A percentile compares a stretch with the other conserved stretches of the same genome.
Conservation (phyloP, 2,888 invertebrate genomes). For the Marronus borbonicus region DNA sequence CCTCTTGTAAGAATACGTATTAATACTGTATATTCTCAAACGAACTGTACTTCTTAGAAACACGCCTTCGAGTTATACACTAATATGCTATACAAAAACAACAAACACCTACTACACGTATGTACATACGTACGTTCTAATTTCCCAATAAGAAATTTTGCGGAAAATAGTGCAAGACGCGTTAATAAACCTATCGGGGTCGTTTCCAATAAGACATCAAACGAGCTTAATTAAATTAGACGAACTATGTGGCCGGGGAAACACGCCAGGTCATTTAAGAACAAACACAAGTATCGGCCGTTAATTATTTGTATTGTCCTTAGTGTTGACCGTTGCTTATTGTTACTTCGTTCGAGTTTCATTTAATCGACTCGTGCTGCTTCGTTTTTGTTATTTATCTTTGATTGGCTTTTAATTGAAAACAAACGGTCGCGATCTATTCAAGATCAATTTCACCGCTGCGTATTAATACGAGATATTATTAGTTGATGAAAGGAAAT, state of each 20-base stretch:
- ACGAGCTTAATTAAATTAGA: conserved; percentile 65
- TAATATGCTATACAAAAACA: not conserved
- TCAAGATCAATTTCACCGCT: conserved; percentile 34
- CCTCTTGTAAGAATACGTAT: no score
- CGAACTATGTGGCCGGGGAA: conserved; percentile 60
- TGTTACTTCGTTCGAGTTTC: conserved; percentile 59
- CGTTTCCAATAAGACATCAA: conserved; percentile 50
- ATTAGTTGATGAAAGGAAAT: conserved; percentile 22
- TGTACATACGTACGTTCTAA: not conserved
- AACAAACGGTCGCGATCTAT: conserved; percentile 33
- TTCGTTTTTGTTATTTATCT: conserved; percentile 59
- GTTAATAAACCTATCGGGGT: conserved; percentile 24
- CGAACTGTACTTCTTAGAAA: no score
- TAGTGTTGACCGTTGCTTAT: conserved; percentile 58
- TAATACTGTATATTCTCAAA: no score
- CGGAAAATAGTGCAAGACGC: conserved; percentile 6
- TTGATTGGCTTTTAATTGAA: conserved; percentile 60
- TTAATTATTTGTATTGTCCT: conserved; percentile 66
- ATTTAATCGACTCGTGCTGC: conserved; percentile 59
- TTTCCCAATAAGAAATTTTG: conserved; percentile 7
- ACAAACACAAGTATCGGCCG: conserved; percentile 63
- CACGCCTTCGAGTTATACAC: no score
- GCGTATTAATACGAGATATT: conserved; percentile 21
- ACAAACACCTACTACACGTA: not conserved
- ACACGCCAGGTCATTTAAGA: conserved; percentile 63